Percentiles rank a stretch among this genome's conserved stretches.
These are phyloP conservation scores for Manis javanica DNA, from an alignment of 2,797 vertebrate genomes.

Conservation along the genomic window DNA sequence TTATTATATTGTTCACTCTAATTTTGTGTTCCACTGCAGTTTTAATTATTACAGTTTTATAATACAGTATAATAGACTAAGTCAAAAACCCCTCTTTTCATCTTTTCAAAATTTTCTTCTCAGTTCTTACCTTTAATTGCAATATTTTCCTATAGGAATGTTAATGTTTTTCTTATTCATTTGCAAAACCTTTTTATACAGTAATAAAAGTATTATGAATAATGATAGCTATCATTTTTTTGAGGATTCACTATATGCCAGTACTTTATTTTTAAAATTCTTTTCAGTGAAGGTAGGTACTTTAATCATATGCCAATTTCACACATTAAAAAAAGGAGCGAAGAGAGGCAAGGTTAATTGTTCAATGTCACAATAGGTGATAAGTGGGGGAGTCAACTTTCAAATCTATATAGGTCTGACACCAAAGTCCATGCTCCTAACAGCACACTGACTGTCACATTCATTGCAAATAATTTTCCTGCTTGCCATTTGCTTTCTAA, in stretches of 20 bases:
- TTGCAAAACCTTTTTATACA: neutral
- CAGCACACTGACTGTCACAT: neutral
- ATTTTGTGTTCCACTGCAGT: neutral
- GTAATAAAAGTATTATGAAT: neutral
- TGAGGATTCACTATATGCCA: neutral
- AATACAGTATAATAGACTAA: neutral
- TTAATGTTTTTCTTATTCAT: neutral
- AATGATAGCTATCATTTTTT: neutral
- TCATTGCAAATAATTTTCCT: neutral
- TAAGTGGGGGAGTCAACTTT: neutral
- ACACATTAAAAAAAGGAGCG: neutral
- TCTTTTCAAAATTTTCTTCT: conserved; percentile 2
- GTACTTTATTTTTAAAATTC: neutral
- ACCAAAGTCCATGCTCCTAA: neutral
- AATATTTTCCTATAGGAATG: neutral
- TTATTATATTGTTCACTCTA: neutral
- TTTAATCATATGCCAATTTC: neutral
- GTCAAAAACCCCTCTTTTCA: neutral
- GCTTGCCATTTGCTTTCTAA: conserved; percentile 26
- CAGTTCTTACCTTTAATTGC: neutral
- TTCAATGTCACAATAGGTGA: neutral
- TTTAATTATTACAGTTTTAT: conserved; percentile 5
- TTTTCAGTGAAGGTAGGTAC: neutral
- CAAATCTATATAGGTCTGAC: neutral
- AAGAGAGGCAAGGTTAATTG: neutral